Conservation (phyloP, 2,888 invertebrate genomes). For the Platerodrilus igneus region DNA sequence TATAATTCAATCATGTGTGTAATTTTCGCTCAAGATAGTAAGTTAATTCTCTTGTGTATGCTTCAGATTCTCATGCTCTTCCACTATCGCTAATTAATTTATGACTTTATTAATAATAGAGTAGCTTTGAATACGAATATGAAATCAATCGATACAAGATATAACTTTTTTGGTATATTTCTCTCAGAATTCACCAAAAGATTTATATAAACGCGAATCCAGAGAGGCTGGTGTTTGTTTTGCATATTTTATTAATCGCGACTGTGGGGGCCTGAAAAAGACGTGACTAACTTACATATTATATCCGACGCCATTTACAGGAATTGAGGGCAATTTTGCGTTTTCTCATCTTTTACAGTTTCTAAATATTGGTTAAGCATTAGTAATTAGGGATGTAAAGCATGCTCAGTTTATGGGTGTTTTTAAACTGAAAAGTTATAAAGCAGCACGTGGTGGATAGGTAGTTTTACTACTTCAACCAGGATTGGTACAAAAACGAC, state of each 20-base stretch:
- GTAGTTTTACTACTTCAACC: too few species aligned
- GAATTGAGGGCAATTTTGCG: not conserved
- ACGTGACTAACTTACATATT: constrained; percentile 20
- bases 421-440: too few species aligned
- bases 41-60: constrained; percentile 17
- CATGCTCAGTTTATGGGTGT: too few species aligned
- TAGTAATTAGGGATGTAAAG: constrained; percentile 5
- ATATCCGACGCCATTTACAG: not conserved
- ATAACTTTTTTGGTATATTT: too few species aligned
- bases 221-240: constrained; percentile 33
- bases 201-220: too few species aligned
- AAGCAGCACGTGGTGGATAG: too few species aligned
- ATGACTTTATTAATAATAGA: constrained; percentile 5
- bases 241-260: constrained; percentile 40
- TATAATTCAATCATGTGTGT: constrained; percentile 23
- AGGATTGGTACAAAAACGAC: too few species aligned
- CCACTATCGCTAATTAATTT: constrained; percentile 15
- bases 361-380: constrained; percentile 9
- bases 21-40: constrained; percentile 23
- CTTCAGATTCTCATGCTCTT: constrained; percentile 11
- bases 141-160: too few species aligned
- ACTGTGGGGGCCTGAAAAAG: constrained; percentile 16
- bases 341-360: constrained; percentile 5
- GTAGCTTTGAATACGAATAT: too few species aligned
- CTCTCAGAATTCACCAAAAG: too few species aligned